Conservation (phyloP, 1,140 invertebrate species). For the Atopsyche davidsoni region DNA sequence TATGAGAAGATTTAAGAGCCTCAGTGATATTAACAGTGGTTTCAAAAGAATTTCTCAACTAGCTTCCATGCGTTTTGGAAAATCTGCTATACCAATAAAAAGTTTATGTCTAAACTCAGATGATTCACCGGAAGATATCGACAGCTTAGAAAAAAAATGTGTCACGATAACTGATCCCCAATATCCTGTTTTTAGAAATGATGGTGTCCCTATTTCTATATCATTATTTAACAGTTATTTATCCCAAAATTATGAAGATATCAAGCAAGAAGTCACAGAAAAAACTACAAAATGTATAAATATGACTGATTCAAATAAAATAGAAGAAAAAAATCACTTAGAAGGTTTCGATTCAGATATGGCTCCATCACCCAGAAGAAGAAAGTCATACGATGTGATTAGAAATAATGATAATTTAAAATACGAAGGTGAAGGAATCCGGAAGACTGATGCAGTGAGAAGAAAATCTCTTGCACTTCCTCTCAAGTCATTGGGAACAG, state of each 20-base stretch:
- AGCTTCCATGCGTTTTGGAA: constrained; percentile 42
- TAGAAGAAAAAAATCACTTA: constrained; percentile 37
- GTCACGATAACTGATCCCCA: constrained; percentile 71
- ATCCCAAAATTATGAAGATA: constrained; percentile 51
- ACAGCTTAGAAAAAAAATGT: constrained; percentile 40
- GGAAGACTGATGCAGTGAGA: constrained; percentile 42
- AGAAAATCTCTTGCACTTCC: constrained; percentile 65
- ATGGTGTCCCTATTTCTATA: constrained; percentile 66
- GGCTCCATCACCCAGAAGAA: constrained; percentile 38
- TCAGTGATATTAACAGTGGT: constrained; percentile 51
- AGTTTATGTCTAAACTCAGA: constrained; percentile 38
- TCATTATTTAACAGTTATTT: constrained; percentile 65
- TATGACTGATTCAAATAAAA: background rate
- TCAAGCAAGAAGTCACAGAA: constrained; percentile 36
- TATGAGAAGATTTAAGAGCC: constrained; percentile 41
- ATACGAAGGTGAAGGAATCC: constrained; percentile 25
- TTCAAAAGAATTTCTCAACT: constrained; percentile 48
- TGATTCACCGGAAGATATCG: constrained; percentile 37
- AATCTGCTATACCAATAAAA: constrained; percentile 41
- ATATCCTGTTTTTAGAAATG: constrained; percentile 66
- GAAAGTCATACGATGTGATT: constrained; percentile 23
- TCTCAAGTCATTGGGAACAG: constrained; percentile 54
- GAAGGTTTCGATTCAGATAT: constrained; percentile 46
- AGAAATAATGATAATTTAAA: constrained; percentile 2
- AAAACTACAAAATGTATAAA: constrained; percentile 9